Base-by-base conservation (phyloP, 2,797 vertebrate species). In the Sciurus vulgaris region DNA sequence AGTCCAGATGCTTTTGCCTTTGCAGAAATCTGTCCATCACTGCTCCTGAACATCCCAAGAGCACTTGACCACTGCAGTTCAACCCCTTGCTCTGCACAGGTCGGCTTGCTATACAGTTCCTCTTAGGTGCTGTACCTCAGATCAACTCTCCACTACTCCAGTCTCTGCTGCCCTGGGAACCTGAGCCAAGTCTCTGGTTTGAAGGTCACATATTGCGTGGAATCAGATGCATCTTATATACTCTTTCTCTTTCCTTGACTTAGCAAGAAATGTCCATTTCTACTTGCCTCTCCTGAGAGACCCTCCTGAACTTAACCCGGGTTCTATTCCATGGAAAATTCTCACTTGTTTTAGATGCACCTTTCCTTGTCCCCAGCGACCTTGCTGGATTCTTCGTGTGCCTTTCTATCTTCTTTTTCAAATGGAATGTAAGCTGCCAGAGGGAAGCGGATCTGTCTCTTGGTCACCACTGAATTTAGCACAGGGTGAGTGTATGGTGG, bases 381-480 rank as follows among this genome's bases (percentile, higher is more conserved):
- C 11, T 44, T 49, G 5, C n/a, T 65, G n/a, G 17, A 7, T 72
- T 86, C 24, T 69, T 61, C 59, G 20, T n/a, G 4, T 14, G 10
- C n/a, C n/a, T 73, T 44, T n/a, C 7, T 33, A 38, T 51, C 47
- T 38, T 38, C 28, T 17, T 11, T 49, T 86, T 7, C 7, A 89
- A 86, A 86, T 17, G 12, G 5, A 73, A 26, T 54, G 33, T 13
- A 70, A 54, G 1, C 9, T n/a, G 51, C 13, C 3, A 82, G 24
- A 74, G 0, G 13, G 26, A 26, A 69, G 13, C 0, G 3, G 13
- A 38, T 9, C 14, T 63, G 1, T 44, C 20, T 10, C 1, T 12
- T 65, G 10, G 47, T 88, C 22, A 87, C 3, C 24, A 6, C 5
- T 70, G 12, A 92, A 65, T 47, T n/a, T 82, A 49, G 28, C 30